Evolutionary conservation across 2,797 vertebrate genomes (phyloP), one percentile per base, ranked within the genome.

Genomic region (Schizopygopsis malacanthus): DNA sequence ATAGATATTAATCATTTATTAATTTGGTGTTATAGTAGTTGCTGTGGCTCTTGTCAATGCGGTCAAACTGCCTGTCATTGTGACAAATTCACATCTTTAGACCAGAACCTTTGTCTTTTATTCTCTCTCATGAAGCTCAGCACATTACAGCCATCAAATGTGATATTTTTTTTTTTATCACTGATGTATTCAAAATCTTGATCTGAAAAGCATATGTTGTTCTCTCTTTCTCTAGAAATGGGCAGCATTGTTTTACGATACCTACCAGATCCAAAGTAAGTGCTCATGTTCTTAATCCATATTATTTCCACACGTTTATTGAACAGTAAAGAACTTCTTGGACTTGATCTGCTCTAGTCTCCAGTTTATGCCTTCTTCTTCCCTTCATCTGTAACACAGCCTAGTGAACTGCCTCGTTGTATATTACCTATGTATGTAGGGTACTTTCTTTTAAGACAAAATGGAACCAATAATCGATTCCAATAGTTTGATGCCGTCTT

Each of bases 191-290:
- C 61, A 18, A 61, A 47, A 47, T 28, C 33, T 47, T 45, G 1
- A 25, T 33, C 56, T 75, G 12, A 73, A 67, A 67, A 20, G 10
- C 52, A 6, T 8, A 65, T 63, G 2, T 41, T 20, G 2, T 41
- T 20, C 18, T 71, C 89, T 73, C 86, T 73, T 86, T 88, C 89
- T 92, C 1, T 90, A 99, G 98, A 89, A 0, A 99, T 99, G 96
- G 98, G 98, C 16, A 99, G 98, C 89, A 95, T 99, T 22, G 96
- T 99, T 89, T 91, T 99, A 91, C 98, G 97, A 93, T 99, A 98
- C 0, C 93, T 96, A 86, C 98, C 98, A 5, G 96, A 99, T 89
- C 91, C 96, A 72, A 87, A 93, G 98, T 99, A 95, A 97, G 97
- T 96, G 72, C 11, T 67, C 6, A 2, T 0, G 6, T 73, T 10